Conservation (phyloP, 2,113 vertebrate genomes). For the Otocyon megalotis region DNA sequence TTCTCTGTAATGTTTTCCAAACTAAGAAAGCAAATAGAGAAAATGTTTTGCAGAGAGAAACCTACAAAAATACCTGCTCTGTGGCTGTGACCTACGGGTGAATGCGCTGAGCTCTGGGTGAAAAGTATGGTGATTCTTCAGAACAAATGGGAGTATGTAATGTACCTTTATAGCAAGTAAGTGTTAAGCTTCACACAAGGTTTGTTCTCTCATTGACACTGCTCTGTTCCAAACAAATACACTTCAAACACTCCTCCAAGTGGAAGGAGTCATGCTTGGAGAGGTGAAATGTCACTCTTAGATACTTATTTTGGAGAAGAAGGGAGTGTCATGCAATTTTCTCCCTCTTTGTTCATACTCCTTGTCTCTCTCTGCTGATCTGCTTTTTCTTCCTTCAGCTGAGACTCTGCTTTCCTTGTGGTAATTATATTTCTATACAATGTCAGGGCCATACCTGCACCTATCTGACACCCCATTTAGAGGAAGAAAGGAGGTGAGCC, state of each 20-base stretch:
- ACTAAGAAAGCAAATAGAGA: background rate
- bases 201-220: background rate
- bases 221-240: background rate
- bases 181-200: background rate
- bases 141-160: background rate
- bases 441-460: background rate
- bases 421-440: background rate
- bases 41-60: background rate
- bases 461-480: background rate
- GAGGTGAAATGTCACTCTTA: background rate
- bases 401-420: background rate
- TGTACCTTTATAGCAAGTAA: background rate
- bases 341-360: background rate
- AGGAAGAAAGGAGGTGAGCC: background rate
- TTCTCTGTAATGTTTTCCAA: slow-evolving; percentile 11
- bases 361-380: background rate
- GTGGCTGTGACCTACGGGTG: background rate
- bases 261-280: background rate
- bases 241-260: background rate
- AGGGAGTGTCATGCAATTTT: background rate
- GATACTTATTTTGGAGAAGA: background rate
- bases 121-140: background rate
- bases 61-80: background rate
- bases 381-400: background rate
- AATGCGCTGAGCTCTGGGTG: background rate